These are phyloP conservation scores for Drosophila setifemur DNA, from an alignment of 1,140 invertebrate species.

Conservation along the genomic window DNA sequence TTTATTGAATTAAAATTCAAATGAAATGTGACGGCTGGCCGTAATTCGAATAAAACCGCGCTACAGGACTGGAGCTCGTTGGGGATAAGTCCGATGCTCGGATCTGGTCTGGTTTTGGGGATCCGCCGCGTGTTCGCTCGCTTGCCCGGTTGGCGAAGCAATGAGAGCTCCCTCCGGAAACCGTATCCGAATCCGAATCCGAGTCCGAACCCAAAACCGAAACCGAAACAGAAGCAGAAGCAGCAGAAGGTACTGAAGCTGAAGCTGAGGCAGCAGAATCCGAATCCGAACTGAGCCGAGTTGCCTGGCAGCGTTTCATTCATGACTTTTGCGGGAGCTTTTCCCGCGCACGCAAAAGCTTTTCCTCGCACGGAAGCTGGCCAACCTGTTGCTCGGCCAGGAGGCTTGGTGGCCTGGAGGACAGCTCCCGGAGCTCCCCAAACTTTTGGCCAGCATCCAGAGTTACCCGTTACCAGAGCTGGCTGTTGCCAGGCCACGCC, in stretches of 20 bases:
- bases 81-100: constrained; percentile 22
- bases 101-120: background rate
- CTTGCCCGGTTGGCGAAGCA: constrained; percentile 66
- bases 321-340: constrained; percentile 57
- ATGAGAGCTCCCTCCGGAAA: constrained; percentile 55
- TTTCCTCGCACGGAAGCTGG: constrained; percentile 36
- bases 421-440: too few relatives aligned
- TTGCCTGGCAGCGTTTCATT: constrained; percentile 58
- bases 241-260: constrained; percentile 25
- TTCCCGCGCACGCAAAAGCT: constrained; percentile 39
- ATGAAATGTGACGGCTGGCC: constrained; percentile 40
- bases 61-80: background rate
- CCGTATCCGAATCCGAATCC: constrained; percentile 6
- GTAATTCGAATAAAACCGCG: constrained; percentile 26
- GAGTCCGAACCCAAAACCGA: constrained; percentile 7
- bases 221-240: constrained; percentile 29
- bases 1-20: constrained; percentile 79
- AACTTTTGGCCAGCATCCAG: too few relatives aligned
- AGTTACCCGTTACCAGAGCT: constrained; percentile 48
- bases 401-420: constrained; percentile 11
- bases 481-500: constrained; percentile 52
- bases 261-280: constrained; percentile 15
- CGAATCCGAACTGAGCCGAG: constrained; percentile 16
- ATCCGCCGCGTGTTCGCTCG: constrained; percentile 67
- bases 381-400: constrained; percentile 60